Evolutionary conservation across 2,113 vertebrate species (phyloP).

Genomic region (Phalacrocorax brasilianus): DNA sequence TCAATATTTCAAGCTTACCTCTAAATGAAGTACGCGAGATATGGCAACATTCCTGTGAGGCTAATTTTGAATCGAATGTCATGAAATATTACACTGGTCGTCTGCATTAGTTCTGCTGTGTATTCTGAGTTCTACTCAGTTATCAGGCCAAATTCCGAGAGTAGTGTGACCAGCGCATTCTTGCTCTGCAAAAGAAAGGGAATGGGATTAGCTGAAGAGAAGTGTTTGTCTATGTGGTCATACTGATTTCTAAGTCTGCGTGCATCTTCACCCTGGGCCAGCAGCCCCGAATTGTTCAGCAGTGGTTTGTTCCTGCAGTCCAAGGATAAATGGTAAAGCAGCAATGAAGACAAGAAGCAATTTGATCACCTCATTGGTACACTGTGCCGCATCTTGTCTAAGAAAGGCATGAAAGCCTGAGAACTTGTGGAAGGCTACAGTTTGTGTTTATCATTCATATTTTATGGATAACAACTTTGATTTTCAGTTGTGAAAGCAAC

Average conservation of each 20-base stretch:
- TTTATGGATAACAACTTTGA: slow-evolving; percentile 44
- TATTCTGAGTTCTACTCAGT: neutral
- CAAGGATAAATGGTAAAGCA: neutral
- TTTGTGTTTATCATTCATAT: slow-evolving; percentile 35
- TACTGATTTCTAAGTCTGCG: neutral
- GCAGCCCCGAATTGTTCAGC: neutral
- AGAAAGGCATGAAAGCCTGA: neutral
- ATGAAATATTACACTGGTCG: neutral
- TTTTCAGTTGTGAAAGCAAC: slow-evolving; percentile 34
- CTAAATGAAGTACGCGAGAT: neutral
- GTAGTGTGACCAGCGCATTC: rapidly evolving
- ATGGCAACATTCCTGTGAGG: neutral
- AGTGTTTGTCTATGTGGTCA: neutral
- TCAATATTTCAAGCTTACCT: neutral
- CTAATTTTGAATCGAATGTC: neutral
- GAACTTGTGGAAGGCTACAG: neutral
- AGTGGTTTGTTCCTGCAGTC: neutral
- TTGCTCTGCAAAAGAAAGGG: neutral
- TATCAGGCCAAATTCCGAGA: neutral
- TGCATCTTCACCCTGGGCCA: neutral
- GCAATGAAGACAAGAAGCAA: neutral
- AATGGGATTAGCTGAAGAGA: neutral
- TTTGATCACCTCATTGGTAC: neutral
- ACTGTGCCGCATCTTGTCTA: neutral
- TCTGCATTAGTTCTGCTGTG: neutral